Evolutionary conservation across 2,797 vertebrate species (phyloP).

Genomic region (Melanotaenia trifasciata): DNA sequence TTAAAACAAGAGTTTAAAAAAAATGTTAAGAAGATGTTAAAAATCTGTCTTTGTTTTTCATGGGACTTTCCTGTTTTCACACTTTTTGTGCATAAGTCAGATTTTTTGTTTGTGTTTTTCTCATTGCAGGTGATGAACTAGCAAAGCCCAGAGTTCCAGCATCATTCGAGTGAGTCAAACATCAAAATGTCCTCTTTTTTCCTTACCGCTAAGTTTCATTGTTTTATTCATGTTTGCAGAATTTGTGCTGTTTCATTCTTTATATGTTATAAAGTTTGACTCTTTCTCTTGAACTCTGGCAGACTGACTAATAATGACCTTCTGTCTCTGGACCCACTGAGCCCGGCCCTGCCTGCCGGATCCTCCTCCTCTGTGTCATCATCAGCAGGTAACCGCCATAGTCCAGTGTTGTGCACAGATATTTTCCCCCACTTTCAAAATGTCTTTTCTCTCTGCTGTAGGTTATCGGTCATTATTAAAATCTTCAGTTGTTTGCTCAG

Average conservation of each 20-base stretch:
- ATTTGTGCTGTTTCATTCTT: background rate
- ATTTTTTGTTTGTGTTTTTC: conserved; percentile 47
- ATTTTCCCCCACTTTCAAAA: background rate
- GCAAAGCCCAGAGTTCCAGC: conserved; percentile 85
- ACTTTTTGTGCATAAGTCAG: background rate
- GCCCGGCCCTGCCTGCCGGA: conserved; percentile 83
- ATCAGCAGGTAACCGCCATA: conserved; percentile 84
- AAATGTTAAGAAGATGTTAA: conserved; percentile 5
- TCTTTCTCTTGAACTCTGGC: conserved; percentile 24
- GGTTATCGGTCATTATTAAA: background rate
- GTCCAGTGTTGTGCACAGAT: background rate
- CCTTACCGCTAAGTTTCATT: background rate
- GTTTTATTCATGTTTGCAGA: background rate
- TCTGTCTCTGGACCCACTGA: conserved; percentile 93
- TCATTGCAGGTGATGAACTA: conserved; percentile 91
- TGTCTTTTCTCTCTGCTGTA: background rate
- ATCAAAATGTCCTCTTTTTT: background rate
- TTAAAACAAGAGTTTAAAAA: conserved; percentile 38
- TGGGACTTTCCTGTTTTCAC: conserved; percentile 33
- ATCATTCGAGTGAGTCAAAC: conserved; percentile 84
- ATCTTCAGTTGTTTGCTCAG: background rate
- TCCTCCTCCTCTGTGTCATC: conserved; percentile 84
- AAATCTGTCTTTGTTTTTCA: conserved; percentile 15
- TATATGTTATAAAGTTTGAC: background rate
- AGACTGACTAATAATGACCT: conserved; percentile 91